Evolutionary conservation across 2,797 vertebrate species (phyloP), one percentile per base, ranked within the genome.

Genomic region (Lindbergichthys nudifrons): DNA sequence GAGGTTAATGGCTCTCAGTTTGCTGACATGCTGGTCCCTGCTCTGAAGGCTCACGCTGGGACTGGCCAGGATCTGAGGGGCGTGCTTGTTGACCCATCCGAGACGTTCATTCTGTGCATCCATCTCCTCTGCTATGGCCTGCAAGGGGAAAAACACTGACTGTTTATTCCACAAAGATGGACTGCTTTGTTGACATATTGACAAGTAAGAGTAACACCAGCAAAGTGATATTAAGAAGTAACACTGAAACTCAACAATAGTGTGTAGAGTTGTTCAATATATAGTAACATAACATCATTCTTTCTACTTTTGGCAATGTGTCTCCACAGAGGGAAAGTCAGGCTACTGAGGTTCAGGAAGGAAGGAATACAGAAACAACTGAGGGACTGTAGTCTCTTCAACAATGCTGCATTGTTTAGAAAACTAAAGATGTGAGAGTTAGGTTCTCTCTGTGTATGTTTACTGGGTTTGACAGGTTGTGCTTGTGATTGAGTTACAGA

Each of bases 61-160:
- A 89, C 90, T 95, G 80, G 95, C 89, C 80, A 99, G 90, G 62
- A 97, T 90, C 66, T 95, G 95, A 63, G 96, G 83, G 59, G 95
- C 96, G 3, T 93, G 93, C 86, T 95, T 95, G 84, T 97, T 99
- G 64, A 99, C 82, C 97, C 96, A 98, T 30, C 94, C 93, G 12
- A 98, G 92, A 21, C 92, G 96, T 58, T 96, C 95, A 32, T 94
- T 95, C 77, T 97, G 95, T 3, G 77, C 16, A 10, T 97, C 96
- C 93, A 97, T 94, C 65, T 98, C 95, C 64, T 94, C 91, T 3
- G 86, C 93, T 42, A 98, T 81, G 4, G 93, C 92, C 97, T 99
- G 82, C 61, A 84, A 78, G 5, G 18, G 65, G 64, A 45, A 23
- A 72, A 15, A 21, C 32, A 52, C 12, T 4, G 65, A 65, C 3